Percentiles rank a stretch among this genome's conserved stretches.
Conservation (phyloP, 2,113 vertebrate genomes). For the Lamprologus sp. region DNA sequence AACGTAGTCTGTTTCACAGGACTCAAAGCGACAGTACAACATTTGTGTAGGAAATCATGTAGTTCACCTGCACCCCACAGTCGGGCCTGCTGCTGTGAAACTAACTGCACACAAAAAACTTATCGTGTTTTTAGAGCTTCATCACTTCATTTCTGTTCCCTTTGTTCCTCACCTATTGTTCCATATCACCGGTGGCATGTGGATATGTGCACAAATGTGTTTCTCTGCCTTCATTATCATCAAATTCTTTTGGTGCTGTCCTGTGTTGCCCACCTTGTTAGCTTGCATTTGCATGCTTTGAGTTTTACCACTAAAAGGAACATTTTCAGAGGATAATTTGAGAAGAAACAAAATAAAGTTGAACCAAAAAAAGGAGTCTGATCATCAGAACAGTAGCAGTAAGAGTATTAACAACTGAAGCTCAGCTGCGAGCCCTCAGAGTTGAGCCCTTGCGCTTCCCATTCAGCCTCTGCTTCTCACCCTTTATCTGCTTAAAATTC, state of each 20-base stretch:
- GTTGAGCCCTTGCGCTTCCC: background rate
- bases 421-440: background rate
- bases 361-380: background rate
- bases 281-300: background rate
- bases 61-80: background rate
- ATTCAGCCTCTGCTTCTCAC: background rate
- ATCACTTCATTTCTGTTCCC: background rate
- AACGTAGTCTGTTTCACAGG: background rate
- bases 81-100: background rate
- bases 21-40: background rate
- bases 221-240: background rate
- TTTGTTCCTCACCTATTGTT: background rate
- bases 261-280: background rate
- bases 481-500: slow-evolving; percentile 23
- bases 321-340: background rate
- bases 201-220: background rate
- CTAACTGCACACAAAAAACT: background rate
- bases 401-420: background rate
- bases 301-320: background rate
- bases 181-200: background rate
- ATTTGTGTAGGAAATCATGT: background rate
- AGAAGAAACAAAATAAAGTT: background rate
- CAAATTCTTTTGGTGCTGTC: background rate
- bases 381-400: background rate
- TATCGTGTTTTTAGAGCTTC: background rate